These are phyloP conservation scores for Sericinus montela DNA, from an alignment of 2,888 invertebrate genomes.

Conservation along the genomic window DNA sequence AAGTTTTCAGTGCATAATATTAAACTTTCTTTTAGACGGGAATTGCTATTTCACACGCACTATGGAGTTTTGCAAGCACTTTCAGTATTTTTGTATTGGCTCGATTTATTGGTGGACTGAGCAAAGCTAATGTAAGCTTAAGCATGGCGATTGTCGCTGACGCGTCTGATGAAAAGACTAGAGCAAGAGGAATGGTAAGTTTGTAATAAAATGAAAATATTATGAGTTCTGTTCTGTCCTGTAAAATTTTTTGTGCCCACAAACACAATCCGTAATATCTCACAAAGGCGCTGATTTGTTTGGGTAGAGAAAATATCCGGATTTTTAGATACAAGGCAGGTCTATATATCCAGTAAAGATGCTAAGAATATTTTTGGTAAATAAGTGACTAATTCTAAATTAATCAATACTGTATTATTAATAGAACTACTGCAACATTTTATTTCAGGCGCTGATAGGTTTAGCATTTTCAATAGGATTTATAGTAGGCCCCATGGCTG, in stretches of 20 bases:
- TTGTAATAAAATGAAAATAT: too few species aligned
- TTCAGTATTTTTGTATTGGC: constrained; percentile 95
- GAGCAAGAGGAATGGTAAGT: constrained; percentile 95
- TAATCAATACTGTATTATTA: too few species aligned
- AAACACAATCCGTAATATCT: too few species aligned
- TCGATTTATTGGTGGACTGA: constrained; percentile 95
- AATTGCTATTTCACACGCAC: constrained; percentile 89
- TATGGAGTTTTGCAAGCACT: constrained; percentile 93
- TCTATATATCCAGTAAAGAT: too few species aligned
- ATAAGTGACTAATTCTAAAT: too few species aligned
- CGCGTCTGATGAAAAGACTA: constrained; percentile 88
- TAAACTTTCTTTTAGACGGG: constrained; percentile 83
- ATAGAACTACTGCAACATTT: background rate
- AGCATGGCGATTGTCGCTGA: constrained; percentile 97
- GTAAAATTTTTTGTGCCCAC: too few species aligned
- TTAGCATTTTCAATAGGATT: constrained; percentile 99
- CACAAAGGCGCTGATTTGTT: too few species aligned
- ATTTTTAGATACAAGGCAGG: too few species aligned
- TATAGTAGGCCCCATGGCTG: constrained; percentile 96
- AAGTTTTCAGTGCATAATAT: too few species aligned
- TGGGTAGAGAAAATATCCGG: too few species aligned
- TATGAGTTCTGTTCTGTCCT: too few species aligned
- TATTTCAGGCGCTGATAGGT: constrained; percentile 93
- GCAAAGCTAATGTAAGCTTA: constrained; percentile 97
- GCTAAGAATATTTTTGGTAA: too few species aligned